phyloP scores from a whole-genome alignment of 1,140 invertebrate species.

The Trichogramma pretiosum region DNA sequence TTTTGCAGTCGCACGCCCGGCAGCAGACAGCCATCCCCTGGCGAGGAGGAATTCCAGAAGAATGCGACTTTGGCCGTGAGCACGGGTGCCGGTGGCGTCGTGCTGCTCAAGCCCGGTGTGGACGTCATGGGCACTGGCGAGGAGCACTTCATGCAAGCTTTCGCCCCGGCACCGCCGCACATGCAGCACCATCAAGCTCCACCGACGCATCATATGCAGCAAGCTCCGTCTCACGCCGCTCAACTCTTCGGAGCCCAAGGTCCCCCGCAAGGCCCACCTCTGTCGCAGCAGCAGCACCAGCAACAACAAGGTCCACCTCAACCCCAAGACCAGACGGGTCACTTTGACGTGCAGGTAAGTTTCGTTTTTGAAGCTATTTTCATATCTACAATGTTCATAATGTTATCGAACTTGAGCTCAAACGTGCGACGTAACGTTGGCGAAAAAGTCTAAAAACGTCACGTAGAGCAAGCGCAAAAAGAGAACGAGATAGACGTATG shows the following conservation, averaged over 20 bases:
- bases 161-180: conserved; percentile 50
- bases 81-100: conserved; percentile 39
- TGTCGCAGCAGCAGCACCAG: conserved; percentile 43
- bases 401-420: neutral
- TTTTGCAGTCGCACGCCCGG: conserved; percentile 71
- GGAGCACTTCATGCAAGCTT: conserved; percentile 47
- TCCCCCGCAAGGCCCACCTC: conserved; percentile 41
- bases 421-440: no score
- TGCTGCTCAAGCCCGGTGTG: conserved; percentile 45
- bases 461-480: neutral
- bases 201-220: conserved; percentile 43
- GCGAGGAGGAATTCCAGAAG: conserved; percentile 70
- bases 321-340: conserved; percentile 41
- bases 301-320: conserved; percentile 42
- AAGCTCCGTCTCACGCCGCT: conserved; percentile 42
- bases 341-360: conserved; percentile 50
- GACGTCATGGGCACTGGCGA: conserved; percentile 49
- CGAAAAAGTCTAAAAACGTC: neutral
- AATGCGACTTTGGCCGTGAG: conserved; percentile 46
- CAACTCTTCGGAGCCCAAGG: conserved; percentile 46
- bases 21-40: conserved; percentile 83
- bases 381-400: neutral
- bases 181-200: conserved; percentile 45
- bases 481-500: conserved; percentile 2
- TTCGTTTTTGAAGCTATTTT: neutral